phyloP scores from a whole-genome alignment of 2,888 invertebrate genomes.

The Platerodrilus igneus region DNA sequence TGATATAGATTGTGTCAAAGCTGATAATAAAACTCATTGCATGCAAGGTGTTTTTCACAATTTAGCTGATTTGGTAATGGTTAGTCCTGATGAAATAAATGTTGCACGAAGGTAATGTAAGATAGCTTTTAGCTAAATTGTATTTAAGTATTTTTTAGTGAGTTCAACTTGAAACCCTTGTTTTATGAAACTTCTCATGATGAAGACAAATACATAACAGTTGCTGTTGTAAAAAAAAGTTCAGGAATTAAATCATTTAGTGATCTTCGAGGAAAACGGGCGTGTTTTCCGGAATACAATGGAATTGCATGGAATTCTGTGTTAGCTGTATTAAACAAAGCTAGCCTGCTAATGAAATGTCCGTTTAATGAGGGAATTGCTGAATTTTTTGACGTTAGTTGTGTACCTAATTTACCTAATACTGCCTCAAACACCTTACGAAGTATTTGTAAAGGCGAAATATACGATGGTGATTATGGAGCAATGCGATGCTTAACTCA shows the following conservation, averaged over 20 bases:
- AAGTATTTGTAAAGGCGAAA: constrained; percentile 38
- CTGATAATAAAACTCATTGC: constrained; percentile 59
- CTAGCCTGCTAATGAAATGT: constrained; percentile 40
- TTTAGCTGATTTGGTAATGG: constrained; percentile 67
- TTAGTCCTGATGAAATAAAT: constrained; percentile 67
- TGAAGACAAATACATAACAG: constrained; percentile 58
- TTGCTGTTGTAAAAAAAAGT: constrained; percentile 60
- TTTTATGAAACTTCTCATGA: constrained; percentile 60
- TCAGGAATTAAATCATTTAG: constrained; percentile 55
- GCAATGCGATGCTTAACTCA: constrained; percentile 64
- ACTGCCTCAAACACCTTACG: constrained; percentile 36
- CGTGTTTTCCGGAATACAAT: constrained; percentile 77
- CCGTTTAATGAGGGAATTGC: constrained; percentile 44
- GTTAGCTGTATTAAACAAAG: constrained; percentile 47
- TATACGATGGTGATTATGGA: constrained; percentile 54
- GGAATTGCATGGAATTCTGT: constrained; percentile 66
- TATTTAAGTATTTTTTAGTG: constrained; percentile 48
- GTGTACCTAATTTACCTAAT: constrained; percentile 52
- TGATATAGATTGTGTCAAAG: constrained; percentile 69
- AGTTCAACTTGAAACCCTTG: constrained; percentile 54
- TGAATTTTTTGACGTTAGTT: constrained; percentile 65
- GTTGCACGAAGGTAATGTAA: constrained; percentile 64
- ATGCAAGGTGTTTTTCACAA: constrained; percentile 60
- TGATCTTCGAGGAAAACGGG: constrained; percentile 66
- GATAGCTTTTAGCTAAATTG: constrained; percentile 30